Evolutionary conservation across 2,888 invertebrate species (phyloP), one percentile per base, ranked within the genome.

Genomic region (Oegoconia quadripuncta): DNA sequence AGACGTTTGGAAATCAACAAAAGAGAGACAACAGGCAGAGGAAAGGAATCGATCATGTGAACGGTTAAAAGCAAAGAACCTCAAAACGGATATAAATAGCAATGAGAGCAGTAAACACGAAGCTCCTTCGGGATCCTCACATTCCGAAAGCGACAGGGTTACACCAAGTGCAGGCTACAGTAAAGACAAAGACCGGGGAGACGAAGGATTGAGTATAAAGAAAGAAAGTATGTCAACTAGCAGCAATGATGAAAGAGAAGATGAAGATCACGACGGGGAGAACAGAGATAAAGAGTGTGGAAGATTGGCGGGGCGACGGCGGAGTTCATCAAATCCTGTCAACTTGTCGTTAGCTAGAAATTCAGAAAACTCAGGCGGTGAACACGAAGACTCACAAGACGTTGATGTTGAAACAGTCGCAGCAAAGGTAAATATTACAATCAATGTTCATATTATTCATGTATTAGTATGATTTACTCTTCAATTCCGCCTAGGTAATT

Each of bases 261-360:
- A 88, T 20, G 88, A 88, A 20, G 89, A 86, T 28, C 63, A 63
- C 8, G 72, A 88, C 17, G 87, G 88, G 28, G 90, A 90, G 49
- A 88, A 87, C 52, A 84, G 88, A 40, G 88, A 88, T 55, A 77
- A 81, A 47, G 81, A 83, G 66, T 78, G 83, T 50, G 66, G 88
- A 37, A 64, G 86, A 47, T 76, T 90, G 41, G 88, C 90, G 23
- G 90, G 89, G 34, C 82, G 92, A 57, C 88, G 92, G 66, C 90
- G 92, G 75, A 93, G 91, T 74, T 94, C 93, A 34, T 92, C 94
- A 1, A 94, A 94, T 71, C 95, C 95, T 23, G 95, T 95, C 34
- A 95, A 95, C 79, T 88, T 95, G 55, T 95, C 93, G 17, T 65
- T 92, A 40, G 89, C 90, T 36, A 83, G 83, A 47, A 88, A 87